Conservation (phyloP, 2,797 vertebrate species). For the Sparus aurata region DNA sequence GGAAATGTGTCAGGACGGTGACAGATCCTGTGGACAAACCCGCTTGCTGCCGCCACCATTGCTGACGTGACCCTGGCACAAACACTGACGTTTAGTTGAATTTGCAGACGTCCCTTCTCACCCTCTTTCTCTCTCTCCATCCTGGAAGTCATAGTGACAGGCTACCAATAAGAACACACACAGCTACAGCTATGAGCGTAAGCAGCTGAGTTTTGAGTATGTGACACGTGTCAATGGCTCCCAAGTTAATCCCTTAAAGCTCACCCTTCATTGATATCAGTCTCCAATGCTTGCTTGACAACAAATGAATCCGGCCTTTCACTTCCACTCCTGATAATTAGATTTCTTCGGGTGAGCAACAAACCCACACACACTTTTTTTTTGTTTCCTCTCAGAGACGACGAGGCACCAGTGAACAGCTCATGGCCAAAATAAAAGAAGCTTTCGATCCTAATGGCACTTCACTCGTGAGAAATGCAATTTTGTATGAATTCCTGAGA, state of each 20-base stretch:
- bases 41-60: too few species aligned
- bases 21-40: too few species aligned
- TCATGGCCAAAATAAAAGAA: not conserved
- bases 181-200: not conserved
- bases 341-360: not conserved
- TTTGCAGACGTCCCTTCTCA: too few species aligned
- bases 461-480: not conserved
- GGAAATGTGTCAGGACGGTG: too few species aligned
- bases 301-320: conserved; percentile 1
- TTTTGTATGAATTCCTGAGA: not conserved
- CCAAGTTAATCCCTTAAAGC: not conserved
- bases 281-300: conserved; percentile 2
- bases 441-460: not conserved
- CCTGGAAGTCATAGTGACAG: too few species aligned
- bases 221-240: not conserved
- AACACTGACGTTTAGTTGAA: too few species aligned
- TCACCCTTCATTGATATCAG: not conserved
- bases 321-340: not conserved
- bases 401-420: rapidly evolving
- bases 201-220: not conserved
- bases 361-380: not conserved
- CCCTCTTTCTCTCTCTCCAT: too few species aligned
- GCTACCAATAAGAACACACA: too few species aligned
- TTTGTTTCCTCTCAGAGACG: not conserved
- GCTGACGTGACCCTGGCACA: too few species aligned